Percentiles rank a stretch among this genome's conserved stretches.
Evolutionary conservation across 1,140 invertebrate genomes (phyloP).

Genomic region (Drosophila yakuba): DNA sequence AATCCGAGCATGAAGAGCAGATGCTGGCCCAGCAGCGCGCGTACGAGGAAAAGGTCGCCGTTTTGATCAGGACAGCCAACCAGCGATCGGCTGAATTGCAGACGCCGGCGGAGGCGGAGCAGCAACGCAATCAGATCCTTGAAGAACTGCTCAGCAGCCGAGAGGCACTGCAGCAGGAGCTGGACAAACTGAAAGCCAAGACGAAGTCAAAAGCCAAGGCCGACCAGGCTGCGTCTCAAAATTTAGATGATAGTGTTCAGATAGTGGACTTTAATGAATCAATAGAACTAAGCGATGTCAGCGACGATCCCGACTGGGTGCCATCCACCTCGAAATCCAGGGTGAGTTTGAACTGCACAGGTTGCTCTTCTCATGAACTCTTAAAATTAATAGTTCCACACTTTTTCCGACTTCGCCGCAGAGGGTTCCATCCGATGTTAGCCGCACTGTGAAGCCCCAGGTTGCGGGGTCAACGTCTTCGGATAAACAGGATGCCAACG

Average conservation of each 20-base stretch:
- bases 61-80: slow-evolving; percentile 69
- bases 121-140: slow-evolving; percentile 66
- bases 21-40: slow-evolving; percentile 80
- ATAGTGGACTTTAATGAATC: slow-evolving; percentile 3
- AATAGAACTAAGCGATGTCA: slow-evolving; percentile 46
- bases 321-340: not conserved
- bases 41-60: slow-evolving; percentile 85
- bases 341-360: not conserved
- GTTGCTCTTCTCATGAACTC: not conserved
- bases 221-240: too few relatives aligned
- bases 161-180: slow-evolving; percentile 77
- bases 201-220: slow-evolving; percentile 1
- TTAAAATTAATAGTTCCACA: not conserved
- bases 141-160: slow-evolving; percentile 85
- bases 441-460: not conserved
- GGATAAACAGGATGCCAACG: not conserved
- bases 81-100: slow-evolving; percentile 32
- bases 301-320: slow-evolving; percentile 89
- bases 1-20: slow-evolving; percentile 62
- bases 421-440: not conserved
- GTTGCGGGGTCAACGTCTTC: not conserved
- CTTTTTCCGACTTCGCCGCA: not conserved
- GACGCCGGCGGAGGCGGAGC: slow-evolving; percentile 4
- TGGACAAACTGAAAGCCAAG: slow-evolving; percentile 36
- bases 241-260: not conserved